A percentile compares a stretch with the other conserved stretches of the same genome.
Evolutionary conservation across 1,140 invertebrate genomes (phyloP).

Genomic region (Temnothorax nylanderi): DNA sequence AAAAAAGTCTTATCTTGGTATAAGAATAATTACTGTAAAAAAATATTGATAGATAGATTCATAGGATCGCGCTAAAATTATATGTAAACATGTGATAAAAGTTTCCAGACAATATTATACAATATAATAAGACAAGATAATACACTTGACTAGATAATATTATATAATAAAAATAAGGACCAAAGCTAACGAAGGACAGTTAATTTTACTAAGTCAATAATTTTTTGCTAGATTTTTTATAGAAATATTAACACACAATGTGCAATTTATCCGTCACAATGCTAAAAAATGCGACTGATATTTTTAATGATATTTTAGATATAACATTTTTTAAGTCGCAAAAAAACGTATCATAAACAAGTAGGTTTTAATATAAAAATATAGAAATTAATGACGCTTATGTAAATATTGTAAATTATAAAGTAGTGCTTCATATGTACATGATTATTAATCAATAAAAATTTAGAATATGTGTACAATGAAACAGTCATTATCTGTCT

Average conservation of each 20-base stretch:
- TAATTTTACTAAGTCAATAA: background rate
- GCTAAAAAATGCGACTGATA: background rate
- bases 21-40: background rate
- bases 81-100: background rate
- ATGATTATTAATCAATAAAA: slow-evolving; percentile 15
- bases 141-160: slow-evolving; percentile 7
- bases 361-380: slow-evolving; percentile 12
- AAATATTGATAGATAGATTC: background rate
- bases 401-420: slow-evolving; percentile 49
- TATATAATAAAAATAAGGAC: background rate
- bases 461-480: background rate
- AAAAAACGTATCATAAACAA: background rate
- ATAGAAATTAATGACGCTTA: background rate
- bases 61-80: background rate
- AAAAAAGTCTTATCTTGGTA: background rate
- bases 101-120: background rate
- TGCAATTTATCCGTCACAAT: background rate
- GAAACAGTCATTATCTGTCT: background rate
- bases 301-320: background rate
- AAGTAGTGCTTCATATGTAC: background rate
- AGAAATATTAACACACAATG: slow-evolving; percentile 1
- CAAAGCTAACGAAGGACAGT: background rate
- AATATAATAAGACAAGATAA: background rate
- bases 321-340: background rate
- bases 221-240: background rate